A percentile compares a stretch with the other conserved stretches of the same genome.
Evolutionary conservation across 2,797 vertebrate genomes (phyloP).

Genomic region (Buphagus erythrorhynchus): DNA sequence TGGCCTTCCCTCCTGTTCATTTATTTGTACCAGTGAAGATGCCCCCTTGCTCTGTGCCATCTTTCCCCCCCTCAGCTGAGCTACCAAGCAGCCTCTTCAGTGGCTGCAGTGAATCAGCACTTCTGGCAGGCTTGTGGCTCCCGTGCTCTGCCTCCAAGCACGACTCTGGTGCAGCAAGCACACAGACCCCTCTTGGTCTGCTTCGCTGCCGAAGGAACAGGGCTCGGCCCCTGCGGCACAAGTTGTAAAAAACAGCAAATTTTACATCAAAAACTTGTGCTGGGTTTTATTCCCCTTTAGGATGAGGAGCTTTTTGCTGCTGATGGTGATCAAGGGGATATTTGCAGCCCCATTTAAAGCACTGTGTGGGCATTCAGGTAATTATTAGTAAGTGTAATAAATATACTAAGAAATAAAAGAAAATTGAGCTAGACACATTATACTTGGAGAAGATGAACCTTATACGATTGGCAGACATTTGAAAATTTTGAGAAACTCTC

Average conservation of each 20-base stretch:
- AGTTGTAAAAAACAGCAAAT: not conserved
- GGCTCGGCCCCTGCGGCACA: not conserved
- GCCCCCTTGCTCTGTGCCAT: not conserved
- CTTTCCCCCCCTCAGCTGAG: not conserved
- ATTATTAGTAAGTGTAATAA: not conserved
- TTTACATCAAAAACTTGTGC: accelerated
- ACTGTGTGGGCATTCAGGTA: not conserved
- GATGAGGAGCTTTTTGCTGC: not conserved
- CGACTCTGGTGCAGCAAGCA: accelerated
- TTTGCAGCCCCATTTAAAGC: not conserved
- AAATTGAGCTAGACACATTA: not conserved
- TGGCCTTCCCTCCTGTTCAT: not conserved
- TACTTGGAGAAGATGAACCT: not conserved
- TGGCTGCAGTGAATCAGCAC: slow-evolving; percentile 63
- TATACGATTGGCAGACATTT: not conserved
- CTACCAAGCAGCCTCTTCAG: not conserved
- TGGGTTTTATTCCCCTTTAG: not conserved
- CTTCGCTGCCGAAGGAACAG: accelerated
- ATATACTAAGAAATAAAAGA: not conserved
- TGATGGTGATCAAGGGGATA: not conserved
- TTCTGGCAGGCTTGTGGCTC: slow-evolving; percentile 19
- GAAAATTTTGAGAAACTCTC: not conserved
- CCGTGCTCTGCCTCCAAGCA: not conserved
- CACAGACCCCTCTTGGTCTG: not conserved
- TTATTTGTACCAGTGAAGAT: not conserved